Conservation (phyloP, 2,888 invertebrate species). For the Iphiclides podalirius region DNA sequence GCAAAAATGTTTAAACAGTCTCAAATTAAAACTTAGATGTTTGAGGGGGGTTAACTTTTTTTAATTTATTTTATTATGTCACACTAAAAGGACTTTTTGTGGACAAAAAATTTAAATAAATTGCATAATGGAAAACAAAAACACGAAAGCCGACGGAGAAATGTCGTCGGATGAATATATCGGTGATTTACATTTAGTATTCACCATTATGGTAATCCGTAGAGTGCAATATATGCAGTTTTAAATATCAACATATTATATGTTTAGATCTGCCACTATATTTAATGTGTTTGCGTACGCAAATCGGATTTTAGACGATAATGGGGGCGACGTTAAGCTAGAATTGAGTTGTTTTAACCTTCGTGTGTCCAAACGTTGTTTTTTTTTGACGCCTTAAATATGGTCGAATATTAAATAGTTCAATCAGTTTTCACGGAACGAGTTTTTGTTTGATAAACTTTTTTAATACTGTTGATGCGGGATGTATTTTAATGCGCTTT, state of each 20-base stretch:
- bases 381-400: conserved; percentile 1
- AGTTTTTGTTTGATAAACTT: not conserved
- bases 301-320: not conserved
- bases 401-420: not conserved
- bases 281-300: conserved; percentile 1
- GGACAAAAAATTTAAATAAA: too few species aligned
- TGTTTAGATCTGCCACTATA: conserved; percentile 2
- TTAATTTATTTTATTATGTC: too few species aligned
- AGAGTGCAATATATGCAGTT: conserved; percentile 14
- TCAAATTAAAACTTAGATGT: too few species aligned
- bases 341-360: conserved; percentile 17
- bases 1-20: too few species aligned
- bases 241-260: conserved; percentile 13
- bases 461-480: too few species aligned
- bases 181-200: not conserved
- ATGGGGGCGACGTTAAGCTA: not conserved
- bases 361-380: conserved; percentile 9
- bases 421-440: not conserved
- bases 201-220: conserved; percentile 1
- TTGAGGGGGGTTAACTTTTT: too few species aligned
- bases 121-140: too few species aligned
- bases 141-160: too few species aligned
- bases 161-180: conserved; percentile 11
- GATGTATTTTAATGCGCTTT: too few species aligned
- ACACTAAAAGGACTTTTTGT: too few species aligned